phyloP scores from a whole-genome alignment of 2,113 vertebrate genomes.

The Edolisoma coerulescens region DNA sequence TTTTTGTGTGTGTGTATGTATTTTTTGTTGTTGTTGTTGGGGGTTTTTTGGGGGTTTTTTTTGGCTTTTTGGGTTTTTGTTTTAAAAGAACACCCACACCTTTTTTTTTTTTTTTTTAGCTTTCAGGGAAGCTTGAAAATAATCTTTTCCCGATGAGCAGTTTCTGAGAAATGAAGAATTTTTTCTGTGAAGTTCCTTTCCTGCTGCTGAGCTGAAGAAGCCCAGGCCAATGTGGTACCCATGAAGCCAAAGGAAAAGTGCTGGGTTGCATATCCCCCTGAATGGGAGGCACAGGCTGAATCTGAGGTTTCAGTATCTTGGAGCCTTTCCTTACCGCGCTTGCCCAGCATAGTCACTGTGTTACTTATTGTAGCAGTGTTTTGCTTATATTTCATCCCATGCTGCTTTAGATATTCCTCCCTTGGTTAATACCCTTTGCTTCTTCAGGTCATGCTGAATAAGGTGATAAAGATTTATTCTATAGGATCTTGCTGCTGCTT shows the following conservation, averaged over 20 bases:
- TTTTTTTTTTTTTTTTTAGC: not conserved
- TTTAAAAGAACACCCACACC: slow-evolving; percentile 16
- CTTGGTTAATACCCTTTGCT: not conserved
- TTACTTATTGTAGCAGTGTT: not conserved
- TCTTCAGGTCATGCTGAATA: not conserved
- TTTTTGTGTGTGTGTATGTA: not conserved
- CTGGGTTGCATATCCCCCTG: not conserved
- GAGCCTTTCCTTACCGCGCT: not conserved
- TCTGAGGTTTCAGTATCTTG: not conserved
- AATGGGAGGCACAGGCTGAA: not conserved
- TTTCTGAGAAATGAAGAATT: not conserved
- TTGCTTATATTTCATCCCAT: not conserved
- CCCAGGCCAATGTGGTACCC: not conserved
- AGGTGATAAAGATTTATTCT: not conserved
- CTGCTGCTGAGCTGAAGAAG: not conserved
- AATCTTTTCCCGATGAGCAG: not conserved
- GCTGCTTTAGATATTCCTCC: not conserved
- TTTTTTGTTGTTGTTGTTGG: not conserved
- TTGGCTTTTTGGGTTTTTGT: not conserved
- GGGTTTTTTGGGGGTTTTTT: not conserved
- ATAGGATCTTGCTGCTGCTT: not conserved
- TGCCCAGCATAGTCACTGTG: not conserved
- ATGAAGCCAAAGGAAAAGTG: not conserved
- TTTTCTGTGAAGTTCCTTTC: not conserved
- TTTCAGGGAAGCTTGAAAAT: not conserved